Base-by-base conservation (phyloP, 2,113 vertebrate genomes). In the Theristicus caerulescens region DNA sequence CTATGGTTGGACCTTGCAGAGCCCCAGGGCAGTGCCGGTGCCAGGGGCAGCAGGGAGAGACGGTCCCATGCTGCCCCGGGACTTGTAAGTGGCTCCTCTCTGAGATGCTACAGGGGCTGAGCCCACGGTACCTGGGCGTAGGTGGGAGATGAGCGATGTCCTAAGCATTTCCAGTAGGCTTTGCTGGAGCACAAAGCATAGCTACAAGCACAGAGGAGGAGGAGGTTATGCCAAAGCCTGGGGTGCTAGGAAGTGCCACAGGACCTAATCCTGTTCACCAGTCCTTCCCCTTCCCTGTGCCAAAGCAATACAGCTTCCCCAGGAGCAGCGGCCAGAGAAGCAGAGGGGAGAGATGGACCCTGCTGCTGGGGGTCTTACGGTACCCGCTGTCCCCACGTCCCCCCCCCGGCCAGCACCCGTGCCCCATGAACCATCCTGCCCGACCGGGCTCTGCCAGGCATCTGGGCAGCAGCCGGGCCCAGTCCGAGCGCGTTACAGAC, bases 341-440 rank as follows among this genome's bases (percentile, higher is more conserved):
- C 54, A 86, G 57, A 83, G 72, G n/a, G 55, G 26, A 73, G 40
- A 89, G n/a, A 47, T 3, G 14, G 66, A 57, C 22, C 58, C 71
- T 51, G 46, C 67, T 65, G 76, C 54, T 3, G 4, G 47, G 16
- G n/a, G 5, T 67, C n/a, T 61, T 46, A 13, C 71, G 0, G 3
- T 10, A 8, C 70, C 44, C 4, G 1, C 44, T 40, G 67, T 70
- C n/a, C 55, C 59, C 47, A 46, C 0, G 1, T 31, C 0, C 42
- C 73, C 42, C 42, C 26, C 70, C 27, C 10, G 36, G 40, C 3
- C 71, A 64, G 69, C 25, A 83, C 18, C 34, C 0, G 1, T 7
- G 7, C 40, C 73, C 52, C 0, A 0, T 31, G 20, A 81, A 36
- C 88, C 20, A 25, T 18, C 62, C 62, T 65, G 70, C 55, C 72